Base-by-base conservation (phyloP, 37 sponge, comb jelly and placozoan species). In the Dysidea cf. avara region DNA sequence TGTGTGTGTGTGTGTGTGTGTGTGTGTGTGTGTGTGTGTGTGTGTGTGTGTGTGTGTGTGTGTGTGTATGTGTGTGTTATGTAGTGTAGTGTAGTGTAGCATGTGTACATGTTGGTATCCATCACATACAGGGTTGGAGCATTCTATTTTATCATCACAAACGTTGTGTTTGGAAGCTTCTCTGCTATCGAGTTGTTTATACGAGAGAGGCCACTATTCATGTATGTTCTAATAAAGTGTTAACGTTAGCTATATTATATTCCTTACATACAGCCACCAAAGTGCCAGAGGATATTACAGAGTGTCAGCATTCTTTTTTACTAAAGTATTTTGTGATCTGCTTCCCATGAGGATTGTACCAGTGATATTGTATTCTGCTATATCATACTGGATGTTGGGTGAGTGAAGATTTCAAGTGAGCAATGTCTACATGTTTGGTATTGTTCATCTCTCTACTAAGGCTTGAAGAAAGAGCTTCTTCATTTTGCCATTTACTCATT, bases 361-460 rank as follows among this genome's bases (percentile, higher is more conserved):
- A 14, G 39, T 84, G 1, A 11, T 31, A 28, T 6, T 69, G 14
- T 88, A 77, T 59, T 58, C 78, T 11, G 46, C 69, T 58, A 88
- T 92, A 20, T 35, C 66, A 9, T 92, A 92, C 78, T 92, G 81
- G 71, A 92, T 92, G 93, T 75, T 83, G 34, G 79, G 60, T 84
- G n/a, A 76, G 80, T 79, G 73, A 7, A 65, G 78, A 3, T 35
- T 9, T 65, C 12, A 21, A 21, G 7, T 59, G 13, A 11, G 11
- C 32, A 33, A 21, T 31, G 12, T 34, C 34, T 28, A 12, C 18
- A 24, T 66, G n/a, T n/a, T 18, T 48, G 2, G 2, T n/a, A 66
- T 22, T 24, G 17, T 3, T 3, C 29, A 28, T 20, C 14, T 34
- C 31, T 51, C 13, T 29, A 1, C 58, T 2, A 52, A 86, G 86